These are phyloP conservation scores for Drosophila putrida DNA, from an alignment of 2,888 invertebrate species.

Conservation along the genomic window DNA sequence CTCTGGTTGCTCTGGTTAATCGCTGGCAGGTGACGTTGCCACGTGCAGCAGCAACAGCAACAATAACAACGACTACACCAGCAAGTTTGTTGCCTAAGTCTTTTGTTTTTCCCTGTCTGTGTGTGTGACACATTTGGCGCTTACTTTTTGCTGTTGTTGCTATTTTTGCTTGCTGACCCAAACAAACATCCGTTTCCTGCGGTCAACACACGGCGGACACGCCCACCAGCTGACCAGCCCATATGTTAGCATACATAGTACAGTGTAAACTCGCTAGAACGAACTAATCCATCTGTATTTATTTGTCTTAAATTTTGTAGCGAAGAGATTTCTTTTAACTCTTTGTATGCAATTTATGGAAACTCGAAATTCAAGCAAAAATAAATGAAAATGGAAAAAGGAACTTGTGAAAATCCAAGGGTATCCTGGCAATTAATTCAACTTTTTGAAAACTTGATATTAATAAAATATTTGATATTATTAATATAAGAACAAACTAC, in stretches of 20 bases:
- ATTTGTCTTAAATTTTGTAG: too few species aligned
- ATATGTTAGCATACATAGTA: constrained; percentile 11
- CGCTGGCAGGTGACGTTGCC: constrained; percentile 41
- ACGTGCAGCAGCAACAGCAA: constrained; percentile 45
- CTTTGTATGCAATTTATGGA: too few species aligned
- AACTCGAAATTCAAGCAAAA: too few species aligned
- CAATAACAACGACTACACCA: constrained; percentile 17
- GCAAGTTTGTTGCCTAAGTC: constrained; percentile 71
- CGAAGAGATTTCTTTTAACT: too few species aligned
- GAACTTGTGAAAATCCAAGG: too few species aligned
- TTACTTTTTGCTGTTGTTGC: constrained; percentile 16
- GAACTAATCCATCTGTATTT: background rate
- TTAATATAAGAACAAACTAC: too few species aligned
- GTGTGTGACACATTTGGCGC: constrained; percentile 60
- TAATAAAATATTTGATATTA: too few species aligned
- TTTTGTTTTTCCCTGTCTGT: constrained; percentile 38
- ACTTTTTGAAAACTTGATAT: too few species aligned
- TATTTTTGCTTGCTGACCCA: constrained; percentile 60
- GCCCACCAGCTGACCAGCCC: constrained; percentile 38
- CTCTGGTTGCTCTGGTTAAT: constrained; percentile 27
- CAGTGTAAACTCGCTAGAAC: constrained; percentile 14
- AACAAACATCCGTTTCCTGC: constrained; percentile 78
- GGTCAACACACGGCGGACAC: constrained; percentile 44
- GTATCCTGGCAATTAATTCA: too few species aligned
- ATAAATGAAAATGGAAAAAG: too few species aligned